Percentiles rank a stretch among this genome's conserved stretches.
Conservation (phyloP, 2,113 vertebrate species). For the Saccopteryx bilineata region DNA sequence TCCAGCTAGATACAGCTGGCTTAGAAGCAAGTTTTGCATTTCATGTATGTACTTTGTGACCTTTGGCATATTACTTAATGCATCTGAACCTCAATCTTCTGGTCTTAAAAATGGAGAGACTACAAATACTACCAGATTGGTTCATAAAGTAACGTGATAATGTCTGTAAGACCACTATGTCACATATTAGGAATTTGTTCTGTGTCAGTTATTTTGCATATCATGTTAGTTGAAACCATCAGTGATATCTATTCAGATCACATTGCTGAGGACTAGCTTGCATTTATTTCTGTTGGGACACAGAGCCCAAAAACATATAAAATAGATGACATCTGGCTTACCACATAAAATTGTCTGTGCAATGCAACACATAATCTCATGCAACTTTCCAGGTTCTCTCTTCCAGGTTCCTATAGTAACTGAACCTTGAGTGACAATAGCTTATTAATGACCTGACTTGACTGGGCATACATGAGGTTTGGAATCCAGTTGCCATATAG, state of each 20-base stretch:
- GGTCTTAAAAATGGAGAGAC: slow-evolving; percentile 43
- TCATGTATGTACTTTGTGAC: background rate
- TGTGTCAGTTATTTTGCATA: background rate
- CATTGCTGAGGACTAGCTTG: background rate
- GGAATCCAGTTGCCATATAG: slow-evolving; percentile 63
- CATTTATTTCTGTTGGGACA: slow-evolving; percentile 56
- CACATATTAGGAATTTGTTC: background rate
- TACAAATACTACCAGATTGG: background rate
- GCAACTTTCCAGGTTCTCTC: background rate
- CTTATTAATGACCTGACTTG: slow-evolving; percentile 63
- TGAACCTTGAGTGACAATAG: slow-evolving; percentile 44
- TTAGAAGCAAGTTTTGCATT: background rate
- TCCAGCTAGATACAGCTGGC: background rate
- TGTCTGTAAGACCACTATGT: background rate
- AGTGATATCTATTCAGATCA: background rate
- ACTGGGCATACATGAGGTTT: slow-evolving; percentile 21
- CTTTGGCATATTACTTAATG: background rate
- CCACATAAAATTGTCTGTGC: slow-evolving; percentile 57
- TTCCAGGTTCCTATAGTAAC: slow-evolving; percentile 50
- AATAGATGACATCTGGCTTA: slow-evolving; percentile 51
- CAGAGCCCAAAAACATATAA: background rate
- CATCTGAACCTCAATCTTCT: slow-evolving; percentile 18
- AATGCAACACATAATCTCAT: background rate
- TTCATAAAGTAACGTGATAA: background rate
- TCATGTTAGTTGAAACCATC: slow-evolving; percentile 44